A percentile compares a stretch with the other conserved stretches of the same genome.
phyloP scores from a whole-genome alignment of 1,140 invertebrate genomes.

The Drosophila willistoni region DNA sequence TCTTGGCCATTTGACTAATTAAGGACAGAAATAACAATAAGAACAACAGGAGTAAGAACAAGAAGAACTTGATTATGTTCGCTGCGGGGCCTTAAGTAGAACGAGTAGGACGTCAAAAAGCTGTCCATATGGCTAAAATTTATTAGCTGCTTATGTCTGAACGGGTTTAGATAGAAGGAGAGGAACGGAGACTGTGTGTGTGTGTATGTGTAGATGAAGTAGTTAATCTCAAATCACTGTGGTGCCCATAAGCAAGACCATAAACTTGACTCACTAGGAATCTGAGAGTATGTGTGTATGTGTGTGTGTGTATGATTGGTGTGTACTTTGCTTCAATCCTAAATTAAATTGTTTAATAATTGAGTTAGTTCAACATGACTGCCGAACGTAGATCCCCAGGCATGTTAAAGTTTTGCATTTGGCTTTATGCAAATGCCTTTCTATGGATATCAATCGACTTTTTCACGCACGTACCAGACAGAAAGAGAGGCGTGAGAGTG shows the following conservation, averaged over 20 bases:
- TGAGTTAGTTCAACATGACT: constrained; percentile 54
- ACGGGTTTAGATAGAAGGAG: constrained; percentile 15
- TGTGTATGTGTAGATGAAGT: constrained; percentile 39
- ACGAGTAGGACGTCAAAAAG: constrained; percentile 14
- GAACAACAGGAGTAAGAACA: constrained; percentile 23
- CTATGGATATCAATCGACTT: constrained; percentile 56
- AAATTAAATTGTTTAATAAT: constrained; percentile 77
- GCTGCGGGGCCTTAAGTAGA: constrained; percentile 15
- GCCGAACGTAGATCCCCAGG: constrained; percentile 31
- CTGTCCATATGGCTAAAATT: constrained; percentile 57
- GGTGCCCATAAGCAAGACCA: constrained; percentile 52
- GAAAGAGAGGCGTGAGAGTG: background rate
- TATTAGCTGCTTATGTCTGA: constrained; percentile 64
- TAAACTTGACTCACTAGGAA: constrained; percentile 16
- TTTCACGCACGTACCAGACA: constrained; percentile 44
- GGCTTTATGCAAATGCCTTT: constrained; percentile 37
- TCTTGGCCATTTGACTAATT: constrained; percentile 50
- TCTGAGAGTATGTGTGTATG: background rate
- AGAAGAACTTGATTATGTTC: constrained; percentile 23
- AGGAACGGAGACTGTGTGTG: background rate
- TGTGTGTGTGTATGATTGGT: background rate
- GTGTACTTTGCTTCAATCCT: constrained; percentile 22
- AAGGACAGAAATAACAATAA: constrained; percentile 36
- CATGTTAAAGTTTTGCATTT: constrained; percentile 50
- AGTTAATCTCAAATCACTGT: constrained; percentile 62